Conservation (phyloP, 2,797 vertebrate genomes). For the Eremophila alpestris region DNA sequence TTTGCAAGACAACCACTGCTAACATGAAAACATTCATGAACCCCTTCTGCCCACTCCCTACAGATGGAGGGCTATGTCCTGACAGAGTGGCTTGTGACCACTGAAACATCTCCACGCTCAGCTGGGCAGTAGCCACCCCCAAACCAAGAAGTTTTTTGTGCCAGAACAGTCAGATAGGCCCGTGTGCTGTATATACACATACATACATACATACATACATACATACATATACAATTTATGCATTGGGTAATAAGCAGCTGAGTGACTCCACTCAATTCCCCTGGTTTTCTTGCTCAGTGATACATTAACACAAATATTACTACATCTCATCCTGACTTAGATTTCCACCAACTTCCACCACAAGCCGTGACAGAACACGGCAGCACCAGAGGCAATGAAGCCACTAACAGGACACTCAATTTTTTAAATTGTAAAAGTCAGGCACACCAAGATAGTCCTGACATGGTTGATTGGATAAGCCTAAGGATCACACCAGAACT, state of each 20-base stretch:
- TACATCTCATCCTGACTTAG: constrained; percentile 60
- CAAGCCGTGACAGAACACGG: constrained; percentile 34
- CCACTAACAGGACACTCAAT: constrained; percentile 42
- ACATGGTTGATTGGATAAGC: constrained; percentile 1
- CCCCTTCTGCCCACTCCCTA: not conserved
- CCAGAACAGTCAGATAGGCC: not conserved
- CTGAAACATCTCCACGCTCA: not conserved
- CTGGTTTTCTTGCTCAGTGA: constrained; percentile 16
- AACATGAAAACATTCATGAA: not conserved
- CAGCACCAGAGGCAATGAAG: constrained; percentile 38
- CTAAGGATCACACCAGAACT: constrained; percentile 25
- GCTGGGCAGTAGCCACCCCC: not conserved
- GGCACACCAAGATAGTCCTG: constrained; percentile 13
- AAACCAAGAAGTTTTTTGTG: not conserved
- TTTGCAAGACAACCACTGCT: not conserved
- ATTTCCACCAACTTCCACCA: constrained; percentile 57
- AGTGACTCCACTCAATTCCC: not conserved
- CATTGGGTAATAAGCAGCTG: not conserved
- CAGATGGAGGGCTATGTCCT: not conserved
- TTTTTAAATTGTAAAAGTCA: constrained; percentile 49
- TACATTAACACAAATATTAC: constrained; percentile 51
- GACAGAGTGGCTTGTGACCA: not conserved
- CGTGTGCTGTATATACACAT: rapidly evolving
- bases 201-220: rapidly evolving
- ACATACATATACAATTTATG: not conserved